Evolutionary conservation across 1,140 invertebrate genomes (phyloP).

Genomic region (Drosophila bipectinata): DNA sequence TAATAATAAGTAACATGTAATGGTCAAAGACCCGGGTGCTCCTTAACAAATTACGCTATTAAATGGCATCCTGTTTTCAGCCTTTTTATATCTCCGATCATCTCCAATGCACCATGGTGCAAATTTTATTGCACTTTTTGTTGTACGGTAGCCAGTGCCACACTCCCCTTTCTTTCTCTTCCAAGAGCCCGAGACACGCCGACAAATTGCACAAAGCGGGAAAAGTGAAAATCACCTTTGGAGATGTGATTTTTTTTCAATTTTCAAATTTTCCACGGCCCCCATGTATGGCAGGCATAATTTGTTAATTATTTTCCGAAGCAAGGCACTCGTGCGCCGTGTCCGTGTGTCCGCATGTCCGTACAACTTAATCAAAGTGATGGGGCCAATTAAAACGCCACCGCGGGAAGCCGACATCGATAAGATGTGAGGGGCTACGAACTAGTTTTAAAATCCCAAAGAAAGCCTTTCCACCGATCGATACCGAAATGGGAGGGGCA

Average conservation of each 20-base stretch:
- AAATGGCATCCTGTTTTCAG: conserved; percentile 35
- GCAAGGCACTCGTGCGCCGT: conserved; percentile 45
- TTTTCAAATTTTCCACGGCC: conserved; percentile 73
- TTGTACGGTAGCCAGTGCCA: conserved; percentile 5
- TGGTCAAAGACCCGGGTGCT: conserved; percentile 20
- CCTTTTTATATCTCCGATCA: conserved; percentile 6
- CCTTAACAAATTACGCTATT: conserved; percentile 32
- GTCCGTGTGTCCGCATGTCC: conserved; percentile 10
- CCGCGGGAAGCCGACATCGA: conserved; percentile 58
- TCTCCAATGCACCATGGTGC: conserved; percentile 19
- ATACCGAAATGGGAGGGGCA: neutral
- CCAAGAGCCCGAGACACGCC: neutral
- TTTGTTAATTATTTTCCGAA: conserved; percentile 80
- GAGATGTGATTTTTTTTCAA: conserved; percentile 51
- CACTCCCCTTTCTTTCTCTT: conserved; percentile 22
- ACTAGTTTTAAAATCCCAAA: conserved; percentile 64
- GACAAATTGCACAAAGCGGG: conserved; percentile 44
- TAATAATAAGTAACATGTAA: conserved; percentile 1
- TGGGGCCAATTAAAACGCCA: conserved; percentile 79
- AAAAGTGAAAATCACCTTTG: conserved; percentile 72
- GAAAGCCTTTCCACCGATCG: conserved; percentile 64
- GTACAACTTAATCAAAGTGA: conserved; percentile 81
- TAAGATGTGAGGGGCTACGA: conserved; percentile 6
- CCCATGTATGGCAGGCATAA: conserved; percentile 63
- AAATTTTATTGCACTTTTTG: conserved; percentile 39